Base-by-base conservation (phyloP, 2,113 vertebrate genomes). In the Pogonocichla stellata region DNA sequence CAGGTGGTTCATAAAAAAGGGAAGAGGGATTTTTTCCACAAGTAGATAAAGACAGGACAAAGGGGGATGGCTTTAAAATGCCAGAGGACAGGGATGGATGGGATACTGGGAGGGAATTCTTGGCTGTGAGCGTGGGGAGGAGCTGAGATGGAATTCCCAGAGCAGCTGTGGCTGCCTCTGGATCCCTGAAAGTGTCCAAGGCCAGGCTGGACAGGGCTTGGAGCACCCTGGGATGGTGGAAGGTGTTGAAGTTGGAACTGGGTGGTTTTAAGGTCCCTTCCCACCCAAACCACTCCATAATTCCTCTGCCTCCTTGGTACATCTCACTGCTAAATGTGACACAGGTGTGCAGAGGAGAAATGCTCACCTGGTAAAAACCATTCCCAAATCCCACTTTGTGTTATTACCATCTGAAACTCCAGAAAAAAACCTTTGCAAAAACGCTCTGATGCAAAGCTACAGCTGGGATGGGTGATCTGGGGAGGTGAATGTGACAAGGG, bases 401-500 rank as follows among this genome's bases (percentile, higher is more conserved):
- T 15, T 40, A 48, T 6, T 14, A 18, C 43, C 23, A 3, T 0
- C 4, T 3, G 19, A 3, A 29, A 54, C 54, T 16, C n/a, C 61
- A 19, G 19, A 20, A 71, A 60, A 60, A 67, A 56, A 62, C 54
- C 73, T 66, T 48, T 9, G 17, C 19, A 22, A 17, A 69, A 69
- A 4, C 1, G 45, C 25, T 50, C 3, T 5, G 6, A 33, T 1
- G 16, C 25, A 10, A 28, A 51, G 8, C 10, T 28, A 1, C 0
- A 20, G 65, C 74, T n/a, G 73, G 0, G 10, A 38, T 33, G 5
- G 23, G 51, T 12, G 48, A 43, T 31, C 34, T 12, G 74, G 54
- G 31, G 57, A 78, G 79, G 50, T 38, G 64, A 91, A 61, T 7
- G 14, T 2, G 56, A 33, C 66, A 26, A 33, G 65, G 71, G 34